Evolutionary conservation across 2,113 vertebrate species (phyloP).

Genomic region (Toxotes chatareus): DNA sequence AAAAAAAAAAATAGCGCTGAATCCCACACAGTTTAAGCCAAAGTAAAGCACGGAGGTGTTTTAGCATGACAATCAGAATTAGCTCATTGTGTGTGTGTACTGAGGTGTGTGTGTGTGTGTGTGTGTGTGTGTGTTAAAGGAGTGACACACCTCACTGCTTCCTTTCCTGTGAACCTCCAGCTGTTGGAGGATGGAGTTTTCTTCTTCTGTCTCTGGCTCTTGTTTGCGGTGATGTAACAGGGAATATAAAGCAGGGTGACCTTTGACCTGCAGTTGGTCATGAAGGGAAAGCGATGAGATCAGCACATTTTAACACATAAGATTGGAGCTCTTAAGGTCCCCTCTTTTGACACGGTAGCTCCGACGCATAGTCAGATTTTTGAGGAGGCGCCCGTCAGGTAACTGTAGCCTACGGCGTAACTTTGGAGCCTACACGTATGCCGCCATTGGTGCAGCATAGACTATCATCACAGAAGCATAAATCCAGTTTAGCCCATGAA

Average conservation of each 20-base stretch:
- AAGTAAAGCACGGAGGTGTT: conserved; percentile 32
- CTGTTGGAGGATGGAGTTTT: conserved; percentile 10
- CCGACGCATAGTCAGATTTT: too few relatives aligned
- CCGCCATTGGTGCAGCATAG: too few relatives aligned
- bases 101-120: conserved; percentile 22
- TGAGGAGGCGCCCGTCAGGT: too few relatives aligned
- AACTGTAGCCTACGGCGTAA: too few relatives aligned
- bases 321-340: too few relatives aligned
- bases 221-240: conserved; percentile 28
- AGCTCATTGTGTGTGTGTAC: conserved; percentile 35
- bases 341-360: too few relatives aligned
- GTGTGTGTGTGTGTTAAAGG: conserved; percentile 12
- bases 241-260: conserved; percentile 33
- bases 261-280: conserved; percentile 57
- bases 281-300: neutral
- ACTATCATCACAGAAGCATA: too few relatives aligned
- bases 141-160: conserved; percentile 69
- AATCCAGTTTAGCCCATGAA: too few relatives aligned
- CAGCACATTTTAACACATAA: neutral
- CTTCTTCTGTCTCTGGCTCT: neutral
- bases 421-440: too few relatives aligned
- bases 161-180: conserved; percentile 30
- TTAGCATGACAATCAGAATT: conserved; percentile 62
- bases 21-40: conserved; percentile 11
- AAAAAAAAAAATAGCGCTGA: conserved; percentile 32